Evolutionary conservation across 23 tunicate genomes (phyloP), one percentile per base, ranked within the genome.

Genomic region (Diplosoma virens): DNA sequence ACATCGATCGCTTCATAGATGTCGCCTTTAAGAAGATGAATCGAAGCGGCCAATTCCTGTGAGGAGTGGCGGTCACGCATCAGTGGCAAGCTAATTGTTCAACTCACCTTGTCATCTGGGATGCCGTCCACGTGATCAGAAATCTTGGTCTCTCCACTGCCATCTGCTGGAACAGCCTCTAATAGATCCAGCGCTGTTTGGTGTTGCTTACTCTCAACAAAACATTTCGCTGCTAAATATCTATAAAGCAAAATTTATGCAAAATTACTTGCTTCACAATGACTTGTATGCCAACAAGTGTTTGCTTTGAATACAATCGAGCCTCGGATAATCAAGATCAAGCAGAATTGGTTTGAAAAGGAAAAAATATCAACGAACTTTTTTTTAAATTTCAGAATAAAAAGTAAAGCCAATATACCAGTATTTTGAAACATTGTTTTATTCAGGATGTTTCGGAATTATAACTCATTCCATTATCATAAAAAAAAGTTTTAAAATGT

Each of bases 191-290:
- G 58, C 16, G 96, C 96, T 37, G 63, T 21, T 60, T 89, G 96
- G 84, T 84, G 82, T 29, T 82, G 88, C 66, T 89, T 82, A 33
- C 81, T 29, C 36, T 87, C 68, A 3, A 82, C 84, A 69, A 66
- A 89, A 78, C 96, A 89, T 82, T 82, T 89, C 1, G 88, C 96
- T 30, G 87, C 96, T 23, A 89, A 70, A 32, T 82, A 89, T 52
- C 96, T 89, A 45, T 4, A 22, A 32, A 25, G 18, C 22, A 47
- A 25, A 67, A 2, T n/a, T n/a, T n/a, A n/a, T n/a, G n/a, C n/a
- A n/a, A n/a, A n/a, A n/a, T n/a, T n/a, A n/a, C n/a, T n/a, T n/a
- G n/a, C n/a, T n/a, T n/a, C n/a, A n/a, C n/a, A n/a, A n/a, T n/a
- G n/a, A n/a, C n/a, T n/a, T n/a, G n/a, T n/a, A n/a, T n/a, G n/a